Evolutionary conservation across 2,113 vertebrate genomes (phyloP).

Genomic region (Antechinus flavipes): DNA sequence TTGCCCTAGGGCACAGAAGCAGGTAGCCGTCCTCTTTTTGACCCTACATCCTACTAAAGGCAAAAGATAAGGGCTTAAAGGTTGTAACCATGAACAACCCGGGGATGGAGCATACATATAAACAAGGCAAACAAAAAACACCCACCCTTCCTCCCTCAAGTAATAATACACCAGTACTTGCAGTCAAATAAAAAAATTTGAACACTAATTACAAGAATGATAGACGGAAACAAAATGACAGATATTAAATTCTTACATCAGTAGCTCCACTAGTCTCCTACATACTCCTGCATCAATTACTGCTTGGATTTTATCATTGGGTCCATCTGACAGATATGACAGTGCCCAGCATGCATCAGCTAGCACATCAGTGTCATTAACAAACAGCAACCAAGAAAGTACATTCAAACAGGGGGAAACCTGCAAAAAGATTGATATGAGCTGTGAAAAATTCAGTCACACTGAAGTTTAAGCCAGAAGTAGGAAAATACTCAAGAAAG

Average conservation of each 20-base stretch:
- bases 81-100: not conserved
- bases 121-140: slow-evolving; percentile 40
- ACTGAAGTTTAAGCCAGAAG: slow-evolving; percentile 21
- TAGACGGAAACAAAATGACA: not conserved
- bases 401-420: slow-evolving; percentile 98
- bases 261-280: slow-evolving; percentile 95
- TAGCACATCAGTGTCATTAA: slow-evolving; percentile 96
- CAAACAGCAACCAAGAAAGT: slow-evolving; percentile 97
- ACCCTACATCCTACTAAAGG: not conserved
- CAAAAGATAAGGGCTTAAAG: not conserved
- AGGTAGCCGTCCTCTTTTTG: not conserved
- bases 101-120: slow-evolving; percentile 22
- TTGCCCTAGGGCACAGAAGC: not conserved
- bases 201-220: slow-evolving; percentile 28
- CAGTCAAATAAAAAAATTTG: slow-evolving; percentile 26
- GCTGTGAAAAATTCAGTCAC: slow-evolving; percentile 19
- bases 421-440: slow-evolving; percentile 80
- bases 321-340: slow-evolving; percentile 97
- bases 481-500: slow-evolving; percentile 41
- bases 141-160: not conserved
- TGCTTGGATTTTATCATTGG: slow-evolving; percentile 99
- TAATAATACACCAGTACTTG: slow-evolving; percentile 7
- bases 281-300: slow-evolving; percentile 99
- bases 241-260: slow-evolving; percentile 90
- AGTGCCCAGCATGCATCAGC: slow-evolving; percentile 99